phyloP scores from a whole-genome alignment of 2,888 invertebrate genomes.

The Brachyptera risi region DNA sequence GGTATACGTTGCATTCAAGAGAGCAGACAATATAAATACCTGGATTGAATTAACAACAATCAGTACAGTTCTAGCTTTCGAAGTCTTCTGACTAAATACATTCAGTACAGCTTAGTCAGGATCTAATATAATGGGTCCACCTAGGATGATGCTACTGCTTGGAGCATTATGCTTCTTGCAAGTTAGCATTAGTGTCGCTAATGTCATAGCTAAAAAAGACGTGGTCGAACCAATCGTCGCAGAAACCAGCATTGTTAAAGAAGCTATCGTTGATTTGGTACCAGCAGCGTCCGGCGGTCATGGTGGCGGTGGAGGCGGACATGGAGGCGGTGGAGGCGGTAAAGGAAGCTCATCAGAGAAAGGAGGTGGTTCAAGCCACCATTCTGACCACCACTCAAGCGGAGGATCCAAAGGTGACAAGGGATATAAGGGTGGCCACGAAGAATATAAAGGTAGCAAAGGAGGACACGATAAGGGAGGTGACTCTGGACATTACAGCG shows the following conservation, averaged over 20 bases:
- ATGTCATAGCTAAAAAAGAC: background rate
- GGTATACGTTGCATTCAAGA: too few relatives aligned
- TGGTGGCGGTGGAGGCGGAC: slow-evolving; percentile 21
- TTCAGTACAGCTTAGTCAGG: too few relatives aligned
- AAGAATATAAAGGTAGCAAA: slow-evolving; percentile 2
- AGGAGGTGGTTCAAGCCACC: slow-evolving; percentile 25
- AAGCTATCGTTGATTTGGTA: background rate
- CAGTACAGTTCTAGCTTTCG: background rate
- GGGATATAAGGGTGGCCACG: slow-evolving; percentile 32
- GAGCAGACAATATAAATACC: background rate
- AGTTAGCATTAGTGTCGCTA: background rate
- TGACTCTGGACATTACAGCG: slow-evolving; percentile 27
- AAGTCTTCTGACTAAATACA: too few relatives aligned
- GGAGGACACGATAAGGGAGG: slow-evolving; percentile 26
- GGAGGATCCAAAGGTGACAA: slow-evolving; percentile 28
- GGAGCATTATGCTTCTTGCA: background rate
- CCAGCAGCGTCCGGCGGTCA: slow-evolving; percentile 42
- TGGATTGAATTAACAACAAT: background rate
- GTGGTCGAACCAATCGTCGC: background rate
- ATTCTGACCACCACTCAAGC: slow-evolving; percentile 23
- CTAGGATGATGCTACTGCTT: background rate
- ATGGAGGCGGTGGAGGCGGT: slow-evolving; percentile 16
- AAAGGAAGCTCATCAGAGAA: slow-evolving; percentile 8
- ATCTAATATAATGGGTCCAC: background rate
- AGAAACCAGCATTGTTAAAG: background rate